Conservation (phyloP, 2,888 invertebrate species). For the Coleophora flavipennella region DNA sequence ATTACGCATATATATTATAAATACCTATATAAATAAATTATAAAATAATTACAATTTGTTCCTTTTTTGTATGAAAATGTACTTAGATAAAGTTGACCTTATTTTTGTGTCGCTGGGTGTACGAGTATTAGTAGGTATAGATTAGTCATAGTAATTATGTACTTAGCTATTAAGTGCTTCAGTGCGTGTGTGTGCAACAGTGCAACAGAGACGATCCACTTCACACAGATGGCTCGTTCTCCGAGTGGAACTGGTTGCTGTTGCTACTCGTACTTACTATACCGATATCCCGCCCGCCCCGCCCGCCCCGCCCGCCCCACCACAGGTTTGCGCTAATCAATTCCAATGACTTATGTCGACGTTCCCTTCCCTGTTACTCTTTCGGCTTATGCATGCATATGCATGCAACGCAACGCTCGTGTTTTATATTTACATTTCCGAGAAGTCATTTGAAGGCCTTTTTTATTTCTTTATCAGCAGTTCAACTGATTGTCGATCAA, state of each 20-base stretch:
- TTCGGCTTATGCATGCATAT: conserved; percentile 17
- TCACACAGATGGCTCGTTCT: conserved; percentile 36
- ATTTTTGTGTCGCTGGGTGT: no score
- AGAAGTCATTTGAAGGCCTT: background rate
- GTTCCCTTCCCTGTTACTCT: conserved; percentile 22
- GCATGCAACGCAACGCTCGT: conserved; percentile 2
- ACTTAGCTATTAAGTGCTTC: conserved; percentile 21
- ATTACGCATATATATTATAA: no score
- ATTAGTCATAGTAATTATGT: no score
- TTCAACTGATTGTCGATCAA: no score
- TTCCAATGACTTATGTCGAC: conserved; percentile 32
- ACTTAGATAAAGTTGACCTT: no score
- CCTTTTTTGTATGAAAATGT: no score
- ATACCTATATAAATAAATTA: no score
- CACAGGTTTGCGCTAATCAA: conserved; percentile 39
- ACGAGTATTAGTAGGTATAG: no score
- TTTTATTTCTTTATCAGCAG: no score
- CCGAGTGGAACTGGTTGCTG: conserved; percentile 47
- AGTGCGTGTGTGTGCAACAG: conserved; percentile 32
- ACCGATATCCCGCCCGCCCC: no score
- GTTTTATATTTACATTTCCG: conserved; percentile 1
- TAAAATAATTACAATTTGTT: no score
- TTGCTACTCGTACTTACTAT: no score
- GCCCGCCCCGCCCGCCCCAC: conserved; percentile 25
- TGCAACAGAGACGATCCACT: conserved; percentile 33